Evolutionary conservation across 1,140 invertebrate genomes (phyloP), one percentile per base, ranked within the genome.

Genomic region (Macrotrachela quadricornifera): DNA sequence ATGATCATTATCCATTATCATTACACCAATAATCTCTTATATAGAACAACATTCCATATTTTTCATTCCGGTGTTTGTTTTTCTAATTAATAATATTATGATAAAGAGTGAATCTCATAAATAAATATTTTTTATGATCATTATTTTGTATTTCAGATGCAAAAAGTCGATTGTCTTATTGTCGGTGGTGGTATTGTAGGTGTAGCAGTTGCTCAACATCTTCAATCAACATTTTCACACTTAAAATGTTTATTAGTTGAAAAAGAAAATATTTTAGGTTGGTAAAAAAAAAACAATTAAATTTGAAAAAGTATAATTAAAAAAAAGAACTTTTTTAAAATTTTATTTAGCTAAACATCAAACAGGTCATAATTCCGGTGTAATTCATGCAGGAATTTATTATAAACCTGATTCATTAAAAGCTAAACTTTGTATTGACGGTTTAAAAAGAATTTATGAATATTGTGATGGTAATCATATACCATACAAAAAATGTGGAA

Each of bases 121-220:
- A 42, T 42, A 4, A 4, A 14, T 4, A 40, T 2, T 1, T 42
- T 42, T 42, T 15, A 10, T 10, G 41, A 13, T 42, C 41, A 42
- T 14, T 42, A 4, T 3, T 14, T 15, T 10, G 15, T 15, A n/a
- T 15, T 14, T 13, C 15, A 42, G 15, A 14, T 14, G 15, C 15
- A 42, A 14, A 42, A 42, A 15, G 72, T 30, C 8, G 91, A 97
- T 72, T 65, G 96, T 44, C 80, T 83, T 17, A 77, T 97, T 50
- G 83, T 97, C 56, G 92, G 92, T 8, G 91, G 91, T 49, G 92
- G 94, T 13, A 96, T 97, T 59, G 81, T 99, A 45, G 94, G 92
- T 12, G 77, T 82, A 48, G 87, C 90, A 12, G 87, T 87, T 30
- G 91, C 90, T 0, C 75, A 86, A 60, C 83, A 94, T 72, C 73